These are phyloP conservation scores for Danionella dracula DNA, from an alignment of 2,797 vertebrate genomes.

Conservation along the genomic window DNA sequence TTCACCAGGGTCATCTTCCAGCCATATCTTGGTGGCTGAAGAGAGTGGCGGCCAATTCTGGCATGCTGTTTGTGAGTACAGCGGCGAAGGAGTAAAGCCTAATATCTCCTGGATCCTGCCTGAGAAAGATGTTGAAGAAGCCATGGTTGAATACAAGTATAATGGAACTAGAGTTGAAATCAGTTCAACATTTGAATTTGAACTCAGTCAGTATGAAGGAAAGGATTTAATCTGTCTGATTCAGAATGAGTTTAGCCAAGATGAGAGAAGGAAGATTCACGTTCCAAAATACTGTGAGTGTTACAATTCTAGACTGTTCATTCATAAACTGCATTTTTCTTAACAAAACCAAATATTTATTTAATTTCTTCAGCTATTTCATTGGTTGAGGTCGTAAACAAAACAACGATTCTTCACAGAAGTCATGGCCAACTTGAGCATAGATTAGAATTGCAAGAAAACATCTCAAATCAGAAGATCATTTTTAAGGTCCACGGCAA, in stretches of 20 bases:
- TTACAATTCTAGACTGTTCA: neutral
- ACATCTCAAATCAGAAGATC: conserved; percentile 56
- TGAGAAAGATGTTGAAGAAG: conserved; percentile 38
- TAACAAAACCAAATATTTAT: neutral
- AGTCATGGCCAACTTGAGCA: conserved; percentile 18
- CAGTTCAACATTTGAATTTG: conserved; percentile 57
- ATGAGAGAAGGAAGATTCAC: conserved; percentile 45
- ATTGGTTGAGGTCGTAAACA: conserved; percentile 60
- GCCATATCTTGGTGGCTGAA: conserved; percentile 48
- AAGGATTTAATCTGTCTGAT: conserved; percentile 60
- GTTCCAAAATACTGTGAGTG: conserved; percentile 66
- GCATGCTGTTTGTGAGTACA: conserved; percentile 61
- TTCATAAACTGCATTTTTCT: neutral
- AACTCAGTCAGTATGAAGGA: conserved; percentile 58
- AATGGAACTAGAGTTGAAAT: conserved; percentile 40
- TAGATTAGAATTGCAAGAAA: conserved; percentile 52
- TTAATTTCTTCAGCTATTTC: conserved; percentile 57
- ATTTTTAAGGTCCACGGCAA: conserved; percentile 59
- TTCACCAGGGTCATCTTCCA: conserved; percentile 48
- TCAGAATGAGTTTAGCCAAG: conserved; percentile 34
- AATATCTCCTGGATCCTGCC: conserved; percentile 64
- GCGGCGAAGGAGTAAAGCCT: conserved; percentile 28
- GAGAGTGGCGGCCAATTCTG: conserved; percentile 47
- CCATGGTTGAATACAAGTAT: conserved; percentile 18
- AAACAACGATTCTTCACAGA: conserved; percentile 49